phyloP scores from a whole-genome alignment of 53 echinoderm and acorn worm species.

The Echinometra lucunter region DNA sequence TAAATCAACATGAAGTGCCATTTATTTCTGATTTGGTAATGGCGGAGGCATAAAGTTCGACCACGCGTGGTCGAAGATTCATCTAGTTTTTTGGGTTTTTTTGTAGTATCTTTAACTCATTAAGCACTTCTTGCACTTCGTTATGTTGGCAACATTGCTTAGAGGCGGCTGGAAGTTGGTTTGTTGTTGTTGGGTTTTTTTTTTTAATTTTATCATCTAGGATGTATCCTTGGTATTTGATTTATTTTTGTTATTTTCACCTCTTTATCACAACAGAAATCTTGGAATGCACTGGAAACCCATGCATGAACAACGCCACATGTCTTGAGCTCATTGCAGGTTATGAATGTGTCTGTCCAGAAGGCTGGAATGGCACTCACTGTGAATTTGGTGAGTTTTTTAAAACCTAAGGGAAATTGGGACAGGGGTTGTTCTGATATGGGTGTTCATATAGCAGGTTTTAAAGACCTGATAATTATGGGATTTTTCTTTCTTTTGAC shows the following conservation, averaged over 20 bases:
- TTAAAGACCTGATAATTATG: neutral
- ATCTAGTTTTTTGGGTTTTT: neutral
- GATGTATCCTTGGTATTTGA: neutral
- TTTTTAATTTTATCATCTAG: neutral
- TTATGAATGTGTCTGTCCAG: slow-evolving; percentile 73
- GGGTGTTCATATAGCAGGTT: neutral
- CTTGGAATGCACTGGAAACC: slow-evolving; percentile 65
- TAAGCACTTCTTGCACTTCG: neutral
- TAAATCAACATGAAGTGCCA: too few relatives aligned
- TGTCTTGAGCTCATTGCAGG: slow-evolving; percentile 58
- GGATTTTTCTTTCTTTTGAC: neutral
- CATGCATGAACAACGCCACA: slow-evolving; percentile 63
- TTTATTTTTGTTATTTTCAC: neutral
- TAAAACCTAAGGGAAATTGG: neutral
- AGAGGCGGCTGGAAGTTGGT: too few relatives aligned
- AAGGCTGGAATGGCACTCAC: slow-evolving; percentile 79
- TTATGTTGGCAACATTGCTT: neutral
- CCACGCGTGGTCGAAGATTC: too few relatives aligned
- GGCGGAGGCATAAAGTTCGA: too few relatives aligned
- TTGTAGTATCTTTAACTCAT: neutral
- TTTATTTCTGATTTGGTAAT: too few relatives aligned
- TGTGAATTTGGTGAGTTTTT: slow-evolving; percentile 73
- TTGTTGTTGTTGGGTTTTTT: neutral
- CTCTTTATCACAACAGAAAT: too few relatives aligned
- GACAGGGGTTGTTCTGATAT: neutral